A percentile compares a stretch with the other conserved stretches of the same genome.
Conservation (phyloP, 2,797 vertebrate genomes). For the Pseudopleuronectes americanus region DNA sequence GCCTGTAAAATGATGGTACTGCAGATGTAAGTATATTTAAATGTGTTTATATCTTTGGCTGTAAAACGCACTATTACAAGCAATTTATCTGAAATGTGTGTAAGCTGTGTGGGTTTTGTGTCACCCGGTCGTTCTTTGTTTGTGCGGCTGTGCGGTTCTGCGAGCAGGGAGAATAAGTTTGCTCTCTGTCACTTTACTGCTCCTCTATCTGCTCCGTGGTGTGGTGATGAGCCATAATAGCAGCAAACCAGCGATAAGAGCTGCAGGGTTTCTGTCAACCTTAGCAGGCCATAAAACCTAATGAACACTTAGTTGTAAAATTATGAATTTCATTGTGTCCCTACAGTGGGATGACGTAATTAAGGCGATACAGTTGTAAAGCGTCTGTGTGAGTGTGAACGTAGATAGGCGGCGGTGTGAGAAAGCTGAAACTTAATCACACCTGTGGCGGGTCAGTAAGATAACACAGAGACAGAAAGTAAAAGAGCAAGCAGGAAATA, state of each 20-base stretch:
- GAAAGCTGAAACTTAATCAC: slow-evolving; percentile 35
- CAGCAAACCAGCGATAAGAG: slow-evolving; percentile 57
- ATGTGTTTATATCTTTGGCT: too few relatives aligned
- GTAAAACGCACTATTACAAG: too few relatives aligned
- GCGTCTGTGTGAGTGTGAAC: slow-evolving; percentile 22
- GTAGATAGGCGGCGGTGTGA: slow-evolving; percentile 24
- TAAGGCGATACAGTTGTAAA: slow-evolving; percentile 46
- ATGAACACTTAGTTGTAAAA: slow-evolving; percentile 75
- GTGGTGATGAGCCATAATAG: slow-evolving; percentile 70
- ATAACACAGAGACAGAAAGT: neutral
- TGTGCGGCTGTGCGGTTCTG: slow-evolving; percentile 7
- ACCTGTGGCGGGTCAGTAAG: neutral
- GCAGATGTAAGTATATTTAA: too few relatives aligned
- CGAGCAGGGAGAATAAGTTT: slow-evolving; percentile 65
- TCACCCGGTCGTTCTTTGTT: slow-evolving; percentile 22
- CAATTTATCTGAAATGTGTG: neutral
- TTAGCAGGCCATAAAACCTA: slow-evolving; percentile 71
- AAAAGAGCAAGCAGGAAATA: neutral
- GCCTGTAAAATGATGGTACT: too few relatives aligned
- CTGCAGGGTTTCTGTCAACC: slow-evolving; percentile 61
- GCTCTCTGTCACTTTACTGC: slow-evolving; percentile 67
- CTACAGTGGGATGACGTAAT: slow-evolving; percentile 54
- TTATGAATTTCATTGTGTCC: slow-evolving; percentile 56
- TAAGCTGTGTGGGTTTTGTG: neutral
- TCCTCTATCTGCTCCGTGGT: slow-evolving; percentile 60